These are phyloP conservation scores for Origma solitaria DNA, from an alignment of 2,113 vertebrate species.

Conservation along the genomic window DNA sequence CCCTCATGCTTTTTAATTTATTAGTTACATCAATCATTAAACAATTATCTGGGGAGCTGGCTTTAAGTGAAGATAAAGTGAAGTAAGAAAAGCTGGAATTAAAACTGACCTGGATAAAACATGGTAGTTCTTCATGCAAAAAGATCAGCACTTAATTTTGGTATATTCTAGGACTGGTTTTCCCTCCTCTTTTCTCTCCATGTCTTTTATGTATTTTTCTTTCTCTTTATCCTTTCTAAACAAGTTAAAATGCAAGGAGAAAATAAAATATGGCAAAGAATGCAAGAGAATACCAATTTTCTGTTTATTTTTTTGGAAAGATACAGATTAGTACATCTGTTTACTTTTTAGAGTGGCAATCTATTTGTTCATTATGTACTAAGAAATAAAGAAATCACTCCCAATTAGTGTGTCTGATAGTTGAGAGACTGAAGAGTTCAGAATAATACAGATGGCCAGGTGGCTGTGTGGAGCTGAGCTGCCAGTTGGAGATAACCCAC, in stretches of 20 bases:
- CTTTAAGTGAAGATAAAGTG: background rate
- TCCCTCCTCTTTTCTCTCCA: background rate
- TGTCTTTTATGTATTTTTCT: background rate
- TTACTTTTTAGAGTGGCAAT: background rate
- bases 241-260: background rate
- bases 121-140: background rate
- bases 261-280: background rate
- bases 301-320: background rate
- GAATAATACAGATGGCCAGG: background rate
- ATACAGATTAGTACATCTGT: background rate
- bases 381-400: background rate
- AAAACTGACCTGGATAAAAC: background rate
- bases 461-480: background rate
- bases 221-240: background rate
- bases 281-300: background rate
- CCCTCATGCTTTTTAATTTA: background rate
- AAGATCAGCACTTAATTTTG: background rate
- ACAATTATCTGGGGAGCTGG: background rate
- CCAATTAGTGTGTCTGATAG: background rate
- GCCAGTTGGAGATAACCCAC: accelerated
- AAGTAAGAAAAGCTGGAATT: background rate
- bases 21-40: background rate
- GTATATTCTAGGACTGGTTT: background rate
- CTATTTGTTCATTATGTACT: background rate
- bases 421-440: background rate